Conservation (phyloP, 2,888 invertebrate species). For the Drosophila mulleri region DNA sequence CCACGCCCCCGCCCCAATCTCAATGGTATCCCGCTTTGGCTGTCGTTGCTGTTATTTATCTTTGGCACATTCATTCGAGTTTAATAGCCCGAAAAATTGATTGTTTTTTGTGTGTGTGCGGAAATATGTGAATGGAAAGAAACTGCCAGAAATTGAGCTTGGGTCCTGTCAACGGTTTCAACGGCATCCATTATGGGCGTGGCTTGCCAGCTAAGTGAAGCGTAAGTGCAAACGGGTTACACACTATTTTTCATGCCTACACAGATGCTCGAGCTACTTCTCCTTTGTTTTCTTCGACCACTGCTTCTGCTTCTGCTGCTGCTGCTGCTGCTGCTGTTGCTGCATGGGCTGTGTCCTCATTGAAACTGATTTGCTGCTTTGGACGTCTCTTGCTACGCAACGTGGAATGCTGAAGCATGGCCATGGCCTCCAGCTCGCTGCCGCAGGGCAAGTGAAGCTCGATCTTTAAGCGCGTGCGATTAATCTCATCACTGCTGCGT, state of each 20-base stretch:
- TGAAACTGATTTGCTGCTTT: conserved; percentile 83
- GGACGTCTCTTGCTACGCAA: conserved; percentile 46
- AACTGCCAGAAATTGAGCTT: conserved; percentile 2
- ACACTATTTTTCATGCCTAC: conserved; percentile 58
- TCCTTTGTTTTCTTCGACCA: conserved; percentile 4
- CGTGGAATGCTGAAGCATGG: conserved; percentile 75
- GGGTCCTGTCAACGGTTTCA: conserved; percentile 62
- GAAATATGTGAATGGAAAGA: conserved; percentile 56
- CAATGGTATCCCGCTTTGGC: conserved; percentile 55
- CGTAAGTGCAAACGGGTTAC: conserved; percentile 79
- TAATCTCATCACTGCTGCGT: conserved; percentile 85
- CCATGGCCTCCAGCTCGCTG: conserved; percentile 76
- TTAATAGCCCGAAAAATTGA: conserved; percentile 84
- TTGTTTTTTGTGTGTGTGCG: conserved; percentile 75
- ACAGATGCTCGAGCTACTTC: neutral
- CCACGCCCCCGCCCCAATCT: conserved; percentile 8
- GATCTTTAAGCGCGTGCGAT: conserved; percentile 69
- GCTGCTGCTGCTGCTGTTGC: neutral
- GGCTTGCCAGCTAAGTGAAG: conserved; percentile 59
- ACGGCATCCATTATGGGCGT: conserved; percentile 72
- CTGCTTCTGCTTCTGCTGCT: neutral
- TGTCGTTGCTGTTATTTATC: conserved; percentile 76
- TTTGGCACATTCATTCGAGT: conserved; percentile 82
- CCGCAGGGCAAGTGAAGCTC: conserved; percentile 77
- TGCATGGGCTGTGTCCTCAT: conserved; percentile 57